A percentile compares a stretch with the other conserved stretches of the same genome.
Evolutionary conservation across 1,140 invertebrate species (phyloP).

Genomic region (Melitaea cinxia): DNA sequence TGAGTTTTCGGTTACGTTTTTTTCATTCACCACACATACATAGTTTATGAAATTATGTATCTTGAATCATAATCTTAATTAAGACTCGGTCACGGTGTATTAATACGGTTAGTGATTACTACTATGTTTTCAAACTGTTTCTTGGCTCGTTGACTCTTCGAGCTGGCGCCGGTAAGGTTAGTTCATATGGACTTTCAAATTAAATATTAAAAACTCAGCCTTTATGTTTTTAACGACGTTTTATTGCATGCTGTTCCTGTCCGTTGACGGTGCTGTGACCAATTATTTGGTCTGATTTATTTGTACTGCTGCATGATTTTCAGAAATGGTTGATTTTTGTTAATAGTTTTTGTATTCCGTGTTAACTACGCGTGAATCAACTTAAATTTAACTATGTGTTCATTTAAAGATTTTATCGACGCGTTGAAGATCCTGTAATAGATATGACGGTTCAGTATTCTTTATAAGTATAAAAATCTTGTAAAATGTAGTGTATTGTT

Average conservation of each 20-base stretch:
- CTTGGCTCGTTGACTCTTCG: conserved; percentile 57
- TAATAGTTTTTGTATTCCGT: too few relatives aligned
- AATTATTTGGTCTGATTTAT: not conserved
- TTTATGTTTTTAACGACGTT: conserved; percentile 17
- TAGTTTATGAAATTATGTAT: conserved; percentile 40
- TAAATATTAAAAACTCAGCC: conserved; percentile 23
- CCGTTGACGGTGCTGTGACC: not conserved
- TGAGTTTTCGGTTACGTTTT: conserved; percentile 6
- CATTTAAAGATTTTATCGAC: too few relatives aligned
- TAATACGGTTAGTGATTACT: conserved; percentile 55
- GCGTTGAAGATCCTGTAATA: too few relatives aligned
- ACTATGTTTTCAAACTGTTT: conserved; percentile 52
- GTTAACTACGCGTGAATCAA: too few relatives aligned
- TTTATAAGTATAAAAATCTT: too few relatives aligned
- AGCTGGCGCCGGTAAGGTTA: conserved; percentile 46
- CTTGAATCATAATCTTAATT: conserved; percentile 59
- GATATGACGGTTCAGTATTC: too few relatives aligned
- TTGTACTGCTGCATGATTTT: not conserved
- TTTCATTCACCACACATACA: conserved; percentile 10
- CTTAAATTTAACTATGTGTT: too few relatives aligned
- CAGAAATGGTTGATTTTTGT: not conserved
- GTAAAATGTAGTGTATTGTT: too few relatives aligned
- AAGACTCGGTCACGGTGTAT: conserved; percentile 58
- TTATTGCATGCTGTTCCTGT: conserved; percentile 20
- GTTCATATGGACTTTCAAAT: conserved; percentile 23